Evolutionary conservation across 2,888 invertebrate genomes (phyloP).

Genomic region (Tipula unca): DNA sequence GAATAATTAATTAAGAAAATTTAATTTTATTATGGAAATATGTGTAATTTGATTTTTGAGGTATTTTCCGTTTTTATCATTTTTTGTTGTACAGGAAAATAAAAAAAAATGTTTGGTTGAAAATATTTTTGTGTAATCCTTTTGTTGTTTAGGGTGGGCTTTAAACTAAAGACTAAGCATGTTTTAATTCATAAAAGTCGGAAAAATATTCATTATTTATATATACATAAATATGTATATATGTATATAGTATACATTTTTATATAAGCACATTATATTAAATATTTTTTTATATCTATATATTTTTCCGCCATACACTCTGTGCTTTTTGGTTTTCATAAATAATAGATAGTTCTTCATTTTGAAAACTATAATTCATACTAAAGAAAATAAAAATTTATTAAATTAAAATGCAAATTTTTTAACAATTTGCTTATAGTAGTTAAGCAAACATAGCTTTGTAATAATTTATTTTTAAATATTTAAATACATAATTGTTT

Average conservation of each 20-base stretch:
- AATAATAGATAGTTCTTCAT: neutral
- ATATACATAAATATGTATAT: neutral
- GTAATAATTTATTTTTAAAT: neutral
- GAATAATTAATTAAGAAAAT: neutral
- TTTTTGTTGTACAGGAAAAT: neutral
- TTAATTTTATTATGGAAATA: conserved; percentile 1
- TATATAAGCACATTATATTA: neutral
- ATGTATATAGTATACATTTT: no score
- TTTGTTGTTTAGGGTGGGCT: neutral
- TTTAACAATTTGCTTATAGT: neutral
- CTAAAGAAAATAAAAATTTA: neutral
- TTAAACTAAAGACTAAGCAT: neutral
- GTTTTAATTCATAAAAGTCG: neutral
- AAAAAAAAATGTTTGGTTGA: neutral
- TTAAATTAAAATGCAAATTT: neutral
- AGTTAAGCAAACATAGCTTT: neutral
- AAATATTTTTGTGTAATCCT: neutral
- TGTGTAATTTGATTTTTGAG: neutral
- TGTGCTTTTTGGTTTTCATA: neutral
- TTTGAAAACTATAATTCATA: neutral
- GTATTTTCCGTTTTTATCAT: neutral
- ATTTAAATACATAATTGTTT: neutral
- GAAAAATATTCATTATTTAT: neutral
- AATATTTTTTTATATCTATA: neutral
- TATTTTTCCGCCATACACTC: neutral